Conservation (phyloP, 2,797 vertebrate species). For the Megalops cyprinoides region DNA sequence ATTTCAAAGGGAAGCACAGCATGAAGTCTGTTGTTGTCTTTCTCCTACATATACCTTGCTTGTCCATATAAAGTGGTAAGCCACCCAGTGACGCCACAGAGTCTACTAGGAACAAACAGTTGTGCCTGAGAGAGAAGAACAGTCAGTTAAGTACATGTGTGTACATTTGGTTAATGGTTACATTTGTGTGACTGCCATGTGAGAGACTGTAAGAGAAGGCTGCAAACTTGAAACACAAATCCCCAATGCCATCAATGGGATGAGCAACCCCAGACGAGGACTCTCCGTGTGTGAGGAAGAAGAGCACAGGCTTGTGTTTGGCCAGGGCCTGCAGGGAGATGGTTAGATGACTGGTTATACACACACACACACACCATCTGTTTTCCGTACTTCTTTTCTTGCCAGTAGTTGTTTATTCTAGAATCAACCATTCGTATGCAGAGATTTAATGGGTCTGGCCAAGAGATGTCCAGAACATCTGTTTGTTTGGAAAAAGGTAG, state of each 20-base stretch:
- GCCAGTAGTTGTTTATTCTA: not conserved
- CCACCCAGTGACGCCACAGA: slow-evolving; percentile 91
- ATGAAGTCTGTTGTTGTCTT: not conserved
- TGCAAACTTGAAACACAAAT: slow-evolving; percentile 88
- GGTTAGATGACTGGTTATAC: not conserved
- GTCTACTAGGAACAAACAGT: slow-evolving; percentile 91
- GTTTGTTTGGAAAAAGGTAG: not conserved
- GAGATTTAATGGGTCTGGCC: not conserved
- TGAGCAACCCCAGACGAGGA: slow-evolving; percentile 91
- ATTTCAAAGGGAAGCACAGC: not conserved
- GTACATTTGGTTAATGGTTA: not conserved
- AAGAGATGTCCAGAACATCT: not conserved
- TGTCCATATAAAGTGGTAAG: slow-evolving; percentile 90
- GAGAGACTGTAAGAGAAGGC: not conserved
- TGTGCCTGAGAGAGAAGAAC: slow-evolving; percentile 70
- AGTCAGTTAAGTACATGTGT: not conserved
- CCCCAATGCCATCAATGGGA: slow-evolving; percentile 86
- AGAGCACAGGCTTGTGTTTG: slow-evolving; percentile 82
- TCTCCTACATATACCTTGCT: slow-evolving; percentile 77
- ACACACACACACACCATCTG: not conserved
- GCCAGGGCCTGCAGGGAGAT: slow-evolving; percentile 72
- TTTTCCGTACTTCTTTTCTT: not conserved
- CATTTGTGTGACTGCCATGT: not conserved
- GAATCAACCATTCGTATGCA: not conserved
- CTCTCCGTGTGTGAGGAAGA: slow-evolving; percentile 94